Evolutionary conservation across 2,113 vertebrate genomes (phyloP).

Genomic region (Polyodon spathula): DNA sequence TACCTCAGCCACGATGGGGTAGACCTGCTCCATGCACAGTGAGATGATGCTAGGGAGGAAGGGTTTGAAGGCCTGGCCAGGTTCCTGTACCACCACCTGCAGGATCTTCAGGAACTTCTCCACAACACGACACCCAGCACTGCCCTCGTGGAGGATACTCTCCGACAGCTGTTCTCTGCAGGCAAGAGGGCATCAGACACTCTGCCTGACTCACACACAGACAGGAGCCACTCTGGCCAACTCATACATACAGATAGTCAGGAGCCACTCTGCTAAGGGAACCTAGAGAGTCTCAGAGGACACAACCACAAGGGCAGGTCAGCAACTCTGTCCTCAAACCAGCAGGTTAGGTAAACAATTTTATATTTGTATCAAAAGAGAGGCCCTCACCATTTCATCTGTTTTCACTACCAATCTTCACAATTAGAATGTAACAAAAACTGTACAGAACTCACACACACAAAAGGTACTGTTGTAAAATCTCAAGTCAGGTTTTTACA

Average conservation of each 20-base stretch:
- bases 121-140: slow-evolving; percentile 85
- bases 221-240: neutral
- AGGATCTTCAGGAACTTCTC: slow-evolving; percentile 96
- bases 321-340: too few relatives aligned
- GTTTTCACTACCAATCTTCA: too few relatives aligned
- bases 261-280: neutral
- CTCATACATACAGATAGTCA: neutral
- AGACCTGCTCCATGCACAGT: slow-evolving; percentile 95
- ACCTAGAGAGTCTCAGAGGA: too few relatives aligned
- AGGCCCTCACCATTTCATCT: too few relatives aligned
- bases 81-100: slow-evolving; percentile 95
- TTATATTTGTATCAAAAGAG: too few relatives aligned
- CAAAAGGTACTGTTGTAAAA: too few relatives aligned
- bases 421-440: too few relatives aligned
- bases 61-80: slow-evolving; percentile 91
- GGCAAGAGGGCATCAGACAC: neutral
- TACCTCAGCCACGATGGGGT: slow-evolving; percentile 94
- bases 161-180: slow-evolving; percentile 86
- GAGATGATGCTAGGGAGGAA: slow-evolving; percentile 90
- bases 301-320: too few relatives aligned
- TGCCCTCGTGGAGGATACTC: slow-evolving; percentile 92
- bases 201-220: neutral
- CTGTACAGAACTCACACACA: too few relatives aligned
- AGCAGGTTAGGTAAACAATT: too few relatives aligned
- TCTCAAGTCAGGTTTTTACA: too few relatives aligned